Evolutionary conservation across 2,113 vertebrate genomes (phyloP), one percentile per base, ranked within the genome.

Genomic region (Xiphias gladius): DNA sequence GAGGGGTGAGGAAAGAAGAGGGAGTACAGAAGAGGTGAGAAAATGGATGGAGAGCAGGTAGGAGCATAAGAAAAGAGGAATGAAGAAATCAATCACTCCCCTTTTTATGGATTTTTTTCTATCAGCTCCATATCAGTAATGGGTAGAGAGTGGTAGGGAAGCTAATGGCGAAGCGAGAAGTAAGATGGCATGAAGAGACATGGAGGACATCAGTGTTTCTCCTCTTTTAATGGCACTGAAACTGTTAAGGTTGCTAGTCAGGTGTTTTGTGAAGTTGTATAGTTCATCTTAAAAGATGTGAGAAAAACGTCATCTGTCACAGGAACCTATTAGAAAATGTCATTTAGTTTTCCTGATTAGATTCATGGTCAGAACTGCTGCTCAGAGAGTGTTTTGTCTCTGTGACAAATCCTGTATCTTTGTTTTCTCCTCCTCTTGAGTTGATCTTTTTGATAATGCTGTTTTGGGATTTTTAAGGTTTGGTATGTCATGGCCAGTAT

Each of bases 121-220:
- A 41, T 71, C 17, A 24, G 73, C 79, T 82, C 39, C 75, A 55
- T 66, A 55, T 67, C 73, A 54, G 73, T 84, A 85, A 91, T 90
- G 90, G 88, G 71, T 16, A 1, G 32, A 65, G 74, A 86, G 82
- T 62, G 76, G 74, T 79, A 70, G 1, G 72, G 78, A 77, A 24
- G 64, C 68, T 85, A 86, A 90, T 86, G 80, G 87, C 57, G 78
- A 76, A 48, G 62, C 39, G 79, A 67, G 57, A 59, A 41, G 67
- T 46, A 50, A 67, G 67, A 76, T 5, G 28, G 75, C 64, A 59
- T 32, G 72, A 62, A 30, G 71, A 73, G 71, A 69, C 14, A 5
- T 35, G 76, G n/a, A 64, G 78, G 74, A 76, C 80, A 86, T 90
- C 71, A 48, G 70, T 87, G 72, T 16, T 65, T 75, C 46, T 80